Conservation (phyloP, 2,113 vertebrate genomes). For the Edolisoma coerulescens region DNA sequence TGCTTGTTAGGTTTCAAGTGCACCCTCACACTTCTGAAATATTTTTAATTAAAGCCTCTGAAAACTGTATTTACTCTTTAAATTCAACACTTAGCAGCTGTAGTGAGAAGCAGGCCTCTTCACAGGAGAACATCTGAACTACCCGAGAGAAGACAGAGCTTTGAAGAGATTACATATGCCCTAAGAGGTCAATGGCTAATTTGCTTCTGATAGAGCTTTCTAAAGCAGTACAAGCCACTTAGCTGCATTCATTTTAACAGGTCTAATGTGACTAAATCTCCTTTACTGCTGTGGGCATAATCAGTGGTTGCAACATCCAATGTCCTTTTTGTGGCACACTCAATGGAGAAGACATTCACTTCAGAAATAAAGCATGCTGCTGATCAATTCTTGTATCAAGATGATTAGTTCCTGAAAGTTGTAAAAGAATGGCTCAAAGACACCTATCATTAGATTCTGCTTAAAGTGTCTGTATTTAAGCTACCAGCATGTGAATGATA, state of each 20-base stretch:
- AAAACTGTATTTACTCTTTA: constrained; percentile 12
- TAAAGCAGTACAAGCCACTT: not conserved
- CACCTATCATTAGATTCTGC: no score
- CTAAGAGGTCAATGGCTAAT: not conserved
- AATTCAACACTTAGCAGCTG: not conserved
- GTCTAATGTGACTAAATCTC: not conserved
- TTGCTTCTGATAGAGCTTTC: not conserved
- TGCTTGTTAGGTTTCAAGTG: constrained; percentile 11
- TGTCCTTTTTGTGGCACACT: not conserved
- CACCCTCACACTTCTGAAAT: not conserved
- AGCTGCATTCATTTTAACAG: not conserved
- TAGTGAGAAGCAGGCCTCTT: not conserved
- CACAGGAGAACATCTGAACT: not conserved
- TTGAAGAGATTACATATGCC: not conserved
- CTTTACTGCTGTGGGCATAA: not conserved
- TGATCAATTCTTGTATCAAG: not conserved
- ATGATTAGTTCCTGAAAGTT: not conserved
- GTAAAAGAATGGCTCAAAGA: not conserved
- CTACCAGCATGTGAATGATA: not conserved
- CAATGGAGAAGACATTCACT: not conserved
- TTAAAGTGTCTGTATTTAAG: not conserved
- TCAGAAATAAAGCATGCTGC: not conserved
- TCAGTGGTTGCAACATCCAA: not conserved
- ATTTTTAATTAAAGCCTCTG: constrained; percentile 13
- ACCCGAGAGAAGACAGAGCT: not conserved